Base-by-base conservation (phyloP, 1,140 invertebrate species). In the Solen grandis region DNA sequence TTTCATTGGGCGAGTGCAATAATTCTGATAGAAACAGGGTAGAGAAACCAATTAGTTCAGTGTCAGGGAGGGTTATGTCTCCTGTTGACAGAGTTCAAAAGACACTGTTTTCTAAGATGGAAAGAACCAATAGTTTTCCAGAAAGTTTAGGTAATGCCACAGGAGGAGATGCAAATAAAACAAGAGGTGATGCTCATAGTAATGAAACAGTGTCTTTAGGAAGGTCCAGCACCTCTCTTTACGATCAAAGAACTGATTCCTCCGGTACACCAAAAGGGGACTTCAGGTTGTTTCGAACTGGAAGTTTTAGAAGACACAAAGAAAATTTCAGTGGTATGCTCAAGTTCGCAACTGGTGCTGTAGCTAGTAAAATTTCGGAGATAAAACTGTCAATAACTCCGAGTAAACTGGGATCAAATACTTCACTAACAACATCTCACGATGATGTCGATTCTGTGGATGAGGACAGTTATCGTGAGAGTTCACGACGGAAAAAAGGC, bases 351-450 rank as follows among this genome's bases (percentile, higher is more conserved):
- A 96, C 97, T 1, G 97, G 94, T 25, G 95, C 95, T 50, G 94
- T 97, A 72, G 96, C 95, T 16, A 86, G 68, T 38, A 98, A 98
- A 90, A 95, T 98, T 77, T 97, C 97, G 88, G 97, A 98, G 92
- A 95, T 99, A 87, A 98, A 98, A 91, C 97, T 97, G 90, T 96
- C 96, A 14, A 97, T 98, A 31, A 88, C 91, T 1, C 88, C 88
- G 19, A 85, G 84, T 36, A 89, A 87, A 63, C 74, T 82, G 50
- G 89, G 87, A 5, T 89, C 88, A 22, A 83, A 82, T 36, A 69
- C 84, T 13, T 90, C 88, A 14, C 74, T 89, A 27, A 80, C 77
- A 27, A 66, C 59, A 1, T 80, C 77, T 33, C 27, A 52, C 52
- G 85, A 84, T 73, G 83, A 65, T 19, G 27, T 68, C 3, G 57